Evolutionary conservation across 2,797 vertebrate species (phyloP), one percentile per base, ranked within the genome.

Genomic region (Siniperca obscura): DNA sequence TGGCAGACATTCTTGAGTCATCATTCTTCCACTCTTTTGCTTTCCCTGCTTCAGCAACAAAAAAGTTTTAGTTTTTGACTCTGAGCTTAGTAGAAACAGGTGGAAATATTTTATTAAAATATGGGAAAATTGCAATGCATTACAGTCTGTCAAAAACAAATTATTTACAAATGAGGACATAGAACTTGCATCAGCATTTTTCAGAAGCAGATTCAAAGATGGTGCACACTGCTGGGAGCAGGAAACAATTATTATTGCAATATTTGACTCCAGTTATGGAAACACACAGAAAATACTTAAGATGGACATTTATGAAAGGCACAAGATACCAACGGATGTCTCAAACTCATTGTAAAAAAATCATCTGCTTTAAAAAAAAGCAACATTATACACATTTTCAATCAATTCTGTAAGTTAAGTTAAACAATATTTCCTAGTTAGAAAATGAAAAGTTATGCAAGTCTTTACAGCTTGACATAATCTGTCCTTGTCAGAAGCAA

Each of bases 121-220:
- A 67, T 86, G 78, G 78, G 82, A 17, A 88, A 86, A 84, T 79
- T 80, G 85, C 84, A 82, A 86, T 80, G 91, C 91, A 94, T 86
- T 88, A 94, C 74, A 74, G 95, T 96, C 94, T 96, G 94, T 93
- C 95, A 95, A 95, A 96, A 95, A 97, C 96, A 95, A 97, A 97
- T 97, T 96, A 97, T 95, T 97, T 97, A 97, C 81, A 89, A 84
- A 86, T 75, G 17, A 89, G 61, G 74, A 53, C 67, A 67, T 6
- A 60, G 25, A 79, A 44, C 25, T 40, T 25, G 52, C 38, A 52
- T 83, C 78, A 70, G 76, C 80, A 65, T 62, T 85, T 82, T 83
- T 78, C 38, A 74, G 53, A 76, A 36, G 40, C 72, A 61, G 61
- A 87, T 53, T 50, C 22, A 46, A 59, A 67, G 42, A 67, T 22